Conservation (phyloP, 2,113 vertebrate species). For the Reinhardtius hippoglossoides region DNA sequence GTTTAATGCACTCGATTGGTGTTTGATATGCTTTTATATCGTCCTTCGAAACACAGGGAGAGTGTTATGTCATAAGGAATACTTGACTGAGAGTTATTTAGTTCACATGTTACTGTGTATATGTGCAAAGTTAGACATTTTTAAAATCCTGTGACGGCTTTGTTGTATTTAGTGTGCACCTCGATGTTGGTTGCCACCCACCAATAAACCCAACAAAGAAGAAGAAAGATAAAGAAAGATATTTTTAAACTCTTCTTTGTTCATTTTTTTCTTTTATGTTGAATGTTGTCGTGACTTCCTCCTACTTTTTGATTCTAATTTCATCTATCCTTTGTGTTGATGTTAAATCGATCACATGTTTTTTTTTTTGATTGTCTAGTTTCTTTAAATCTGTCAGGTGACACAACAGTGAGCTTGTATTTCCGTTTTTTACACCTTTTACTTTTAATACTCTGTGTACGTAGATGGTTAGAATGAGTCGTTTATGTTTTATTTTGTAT, state of each 20-base stretch:
- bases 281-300: too few species aligned
- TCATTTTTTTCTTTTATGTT: neutral
- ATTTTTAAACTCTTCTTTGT: neutral
- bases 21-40: neutral
- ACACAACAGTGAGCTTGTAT: constrained; percentile 19
- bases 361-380: neutral
- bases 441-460: constrained; percentile 13
- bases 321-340: too few species aligned
- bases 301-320: too few species aligned
- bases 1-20: too few species aligned
- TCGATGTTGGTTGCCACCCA: too few species aligned
- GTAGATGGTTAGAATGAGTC: constrained; percentile 6
- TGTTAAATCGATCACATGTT: too few species aligned
- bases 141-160: neutral
- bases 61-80: constrained; percentile 10
- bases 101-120: neutral
- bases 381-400: neutral
- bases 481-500: constrained; percentile 8
- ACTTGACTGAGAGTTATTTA: constrained; percentile 16
- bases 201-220: neutral
- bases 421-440: constrained; percentile 15
- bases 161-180: constrained; percentile 10
- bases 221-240: neutral
- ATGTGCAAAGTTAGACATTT: neutral
- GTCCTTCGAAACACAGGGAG: neutral